phyloP scores from a whole-genome alignment of 2,113 vertebrate species.

The Brienomyrus brachyistius region DNA sequence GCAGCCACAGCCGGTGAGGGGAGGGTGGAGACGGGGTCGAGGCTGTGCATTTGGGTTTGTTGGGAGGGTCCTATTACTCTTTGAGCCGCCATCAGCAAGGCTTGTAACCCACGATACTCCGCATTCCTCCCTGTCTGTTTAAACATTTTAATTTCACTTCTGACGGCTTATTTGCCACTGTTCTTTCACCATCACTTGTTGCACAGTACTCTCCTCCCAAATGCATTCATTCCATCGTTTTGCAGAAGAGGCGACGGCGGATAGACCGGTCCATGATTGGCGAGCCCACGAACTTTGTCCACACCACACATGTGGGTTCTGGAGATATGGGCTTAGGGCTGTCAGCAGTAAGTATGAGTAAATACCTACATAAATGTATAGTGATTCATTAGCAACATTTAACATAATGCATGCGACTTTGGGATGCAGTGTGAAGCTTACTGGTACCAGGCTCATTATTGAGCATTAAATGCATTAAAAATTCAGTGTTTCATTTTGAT shows the following conservation, averaged over 20 bases:
- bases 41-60: neutral
- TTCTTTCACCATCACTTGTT: neutral
- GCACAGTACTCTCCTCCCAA: neutral
- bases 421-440: neutral
- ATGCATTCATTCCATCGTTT: neutral
- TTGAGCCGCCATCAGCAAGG: neutral
- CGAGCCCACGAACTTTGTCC: conserved; percentile 83
- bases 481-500: neutral
- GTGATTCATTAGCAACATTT: neutral
- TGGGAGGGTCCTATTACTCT: neutral
- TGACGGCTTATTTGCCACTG: neutral
- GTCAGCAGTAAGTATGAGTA: conserved; percentile 58
- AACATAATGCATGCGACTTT: neutral
- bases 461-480: neutral
- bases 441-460: neutral
- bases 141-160: neutral
- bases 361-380: neutral
- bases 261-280: conserved; percentile 86
- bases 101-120: neutral
- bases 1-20: conserved; percentile 76
- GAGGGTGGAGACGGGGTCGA: neutral
- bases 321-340: conserved; percentile 66
- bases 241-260: conserved; percentile 70
- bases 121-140: neutral
- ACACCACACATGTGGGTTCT: conserved; percentile 80